phyloP scores from a whole-genome alignment of 2,113 vertebrate genomes.

The Telmatochromis sp. region DNA sequence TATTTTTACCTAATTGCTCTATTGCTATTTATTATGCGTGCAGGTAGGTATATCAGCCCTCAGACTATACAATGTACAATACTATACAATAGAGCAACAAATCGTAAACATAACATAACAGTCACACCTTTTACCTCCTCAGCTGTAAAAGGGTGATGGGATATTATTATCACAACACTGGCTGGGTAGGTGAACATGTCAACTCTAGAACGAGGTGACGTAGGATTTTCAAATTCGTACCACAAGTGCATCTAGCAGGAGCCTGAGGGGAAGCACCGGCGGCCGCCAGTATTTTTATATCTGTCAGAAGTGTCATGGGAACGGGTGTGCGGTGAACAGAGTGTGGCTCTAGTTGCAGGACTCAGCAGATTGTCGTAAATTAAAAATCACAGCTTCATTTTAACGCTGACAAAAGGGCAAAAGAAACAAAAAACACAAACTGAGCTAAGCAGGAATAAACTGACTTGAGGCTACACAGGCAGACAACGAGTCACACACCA shows the following conservation, averaged over 20 bases:
- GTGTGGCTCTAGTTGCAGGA: neutral
- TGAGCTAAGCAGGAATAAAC: neutral
- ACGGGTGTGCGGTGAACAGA: neutral
- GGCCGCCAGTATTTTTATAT: neutral
- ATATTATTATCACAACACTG: neutral
- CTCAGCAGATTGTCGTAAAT: neutral
- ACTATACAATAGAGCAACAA: neutral
- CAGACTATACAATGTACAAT: neutral
- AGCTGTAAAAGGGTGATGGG: neutral
- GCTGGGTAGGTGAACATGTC: neutral
- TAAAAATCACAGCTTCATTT: neutral
- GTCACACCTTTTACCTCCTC: neutral
- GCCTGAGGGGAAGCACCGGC: neutral
- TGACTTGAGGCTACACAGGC: neutral
- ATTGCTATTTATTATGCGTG: neutral
- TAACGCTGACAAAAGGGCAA: neutral
- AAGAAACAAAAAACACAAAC: neutral
- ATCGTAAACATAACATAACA: neutral
- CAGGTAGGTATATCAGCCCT: neutral
- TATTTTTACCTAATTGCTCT: neutral
- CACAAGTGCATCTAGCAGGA: neutral
- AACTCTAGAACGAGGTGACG: accelerated
- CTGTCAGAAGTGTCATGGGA: neutral
- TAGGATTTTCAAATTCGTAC: neutral
- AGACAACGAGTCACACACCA: neutral